Percentiles rank a stretch among this genome's conserved stretches.
Conservation (phyloP, 2,797 vertebrate species). For the Chanos chanos region DNA sequence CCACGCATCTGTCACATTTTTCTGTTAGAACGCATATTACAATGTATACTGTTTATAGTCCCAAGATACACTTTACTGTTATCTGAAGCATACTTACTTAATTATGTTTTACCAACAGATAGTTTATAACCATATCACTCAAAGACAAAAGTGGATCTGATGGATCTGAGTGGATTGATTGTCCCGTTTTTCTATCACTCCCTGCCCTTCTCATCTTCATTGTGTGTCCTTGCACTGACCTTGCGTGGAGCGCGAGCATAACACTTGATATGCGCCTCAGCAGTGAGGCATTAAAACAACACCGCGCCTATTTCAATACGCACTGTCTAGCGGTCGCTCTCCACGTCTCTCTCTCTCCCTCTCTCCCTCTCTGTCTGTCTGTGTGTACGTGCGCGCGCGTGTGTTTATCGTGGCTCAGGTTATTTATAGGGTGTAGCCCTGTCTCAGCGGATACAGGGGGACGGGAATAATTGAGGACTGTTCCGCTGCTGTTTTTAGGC, state of each 20-base stretch:
- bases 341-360: not conserved
- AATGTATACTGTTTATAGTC: no score
- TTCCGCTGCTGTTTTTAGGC: no score
- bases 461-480: no score
- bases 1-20: not conserved
- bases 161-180: no score
- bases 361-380: no score
- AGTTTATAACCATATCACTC: no score
- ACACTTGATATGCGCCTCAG: conserved; percentile 23
- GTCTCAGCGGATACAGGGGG: conserved; percentile 8
- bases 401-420: conserved; percentile 10
- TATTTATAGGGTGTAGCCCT: conserved; percentile 42
- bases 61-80: no score
- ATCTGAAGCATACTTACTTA: no score
- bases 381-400: not conserved
- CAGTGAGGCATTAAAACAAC: not conserved
- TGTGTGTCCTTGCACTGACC: conserved; percentile 51
- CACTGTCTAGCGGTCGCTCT: not conserved
- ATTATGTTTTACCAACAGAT: no score
- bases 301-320: conserved; percentile 4
- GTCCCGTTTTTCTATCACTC: no score
- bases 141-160: no score
- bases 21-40: no score
- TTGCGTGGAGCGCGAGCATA: conserved; percentile 30
- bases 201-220: not conserved